Evolutionary conservation across 2,113 vertebrate species (phyloP).

Genomic region (Gambusia holbrooki): DNA sequence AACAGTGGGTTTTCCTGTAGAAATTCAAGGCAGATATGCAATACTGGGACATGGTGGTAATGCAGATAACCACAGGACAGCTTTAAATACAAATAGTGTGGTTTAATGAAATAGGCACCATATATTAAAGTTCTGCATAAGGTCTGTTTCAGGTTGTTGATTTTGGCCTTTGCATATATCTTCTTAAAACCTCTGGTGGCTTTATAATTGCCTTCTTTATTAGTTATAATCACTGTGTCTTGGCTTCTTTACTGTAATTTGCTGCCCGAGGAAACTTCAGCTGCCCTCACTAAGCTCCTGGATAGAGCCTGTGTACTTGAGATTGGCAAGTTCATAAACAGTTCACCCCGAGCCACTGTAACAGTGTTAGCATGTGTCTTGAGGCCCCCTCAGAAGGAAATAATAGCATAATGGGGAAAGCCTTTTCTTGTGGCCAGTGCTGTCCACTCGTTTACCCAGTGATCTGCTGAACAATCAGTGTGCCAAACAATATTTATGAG

Average conservation of each 20-base stretch:
- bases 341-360: slow-evolving; percentile 37
- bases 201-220: slow-evolving; percentile 25
- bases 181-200: slow-evolving; percentile 1
- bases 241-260: slow-evolving; percentile 41
- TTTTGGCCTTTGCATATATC: neutral
- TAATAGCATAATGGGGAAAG: slow-evolving; percentile 58
- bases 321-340: slow-evolving; percentile 63
- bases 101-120: neutral
- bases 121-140: neutral
- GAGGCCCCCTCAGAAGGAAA: slow-evolving; percentile 40
- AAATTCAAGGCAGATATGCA: too few relatives aligned
- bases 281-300: slow-evolving; percentile 32
- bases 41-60: too few relatives aligned
- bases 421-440: slow-evolving; percentile 53
- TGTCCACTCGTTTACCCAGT: slow-evolving; percentile 58
- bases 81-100: too few relatives aligned
- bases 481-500: slow-evolving; percentile 73
- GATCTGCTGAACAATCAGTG: slow-evolving; percentile 78
- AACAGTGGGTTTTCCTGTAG: too few relatives aligned
- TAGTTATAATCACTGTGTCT: slow-evolving; percentile 20
- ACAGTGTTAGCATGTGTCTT: slow-evolving; percentile 61
- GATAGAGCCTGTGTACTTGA: slow-evolving; percentile 33
- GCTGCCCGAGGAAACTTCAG: slow-evolving; percentile 36
- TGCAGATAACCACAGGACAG: too few relatives aligned
- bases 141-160: slow-evolving; percentile 13